Evolutionary conservation across 53 echinoderm and acorn worm species (phyloP), one percentile per base, ranked within the genome.

Genomic region (Henricia sp.): DNA sequence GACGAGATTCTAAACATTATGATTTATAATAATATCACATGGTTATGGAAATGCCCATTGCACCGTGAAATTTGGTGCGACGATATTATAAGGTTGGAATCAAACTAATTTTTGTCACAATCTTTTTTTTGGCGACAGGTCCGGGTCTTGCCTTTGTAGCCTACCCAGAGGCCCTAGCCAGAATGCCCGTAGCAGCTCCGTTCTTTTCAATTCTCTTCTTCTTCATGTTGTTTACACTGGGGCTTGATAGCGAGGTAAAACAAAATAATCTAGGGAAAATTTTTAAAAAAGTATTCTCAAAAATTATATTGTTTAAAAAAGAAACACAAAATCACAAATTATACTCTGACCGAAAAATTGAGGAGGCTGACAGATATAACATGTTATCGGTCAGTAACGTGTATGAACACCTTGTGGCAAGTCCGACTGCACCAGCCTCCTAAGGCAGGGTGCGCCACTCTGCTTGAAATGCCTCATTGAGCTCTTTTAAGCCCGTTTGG

Each of bases 171-270:
- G 93, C 93, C 4, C 37, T 93, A 14, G 90, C 93, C 11, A 69
- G 93, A 30, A 93, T 93, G 90, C 93, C 93, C 8, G 10, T 77
- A 1, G 82, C 33, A 2, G 84, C 93, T 48, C 91, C 91, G 0
- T 35, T 93, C 13, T 93, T 90, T 90, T 89, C 93, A 0, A 46
- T 91, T 4, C 43, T 93, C 13, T 93, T 93, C 73, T 93, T 93
- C 86, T 91, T 89, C 50, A 93, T 93, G 93, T 62, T 93, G 35
- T 91, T 93, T 52, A 93, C 93, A 1, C 78, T 93, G 46, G 93
- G 93, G 9, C 58, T 93, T 24, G 93, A 93, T 67, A 93, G 93
- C 36, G 88, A 91, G 88, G 93, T 93, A 86, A 57, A 28, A 19
- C 25, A 59, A 9, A 24, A 59, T 65, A 34, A 26, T 65, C 16